Conservation (phyloP, 1,140 invertebrate genomes). For the Cotesia glomerata region DNA sequence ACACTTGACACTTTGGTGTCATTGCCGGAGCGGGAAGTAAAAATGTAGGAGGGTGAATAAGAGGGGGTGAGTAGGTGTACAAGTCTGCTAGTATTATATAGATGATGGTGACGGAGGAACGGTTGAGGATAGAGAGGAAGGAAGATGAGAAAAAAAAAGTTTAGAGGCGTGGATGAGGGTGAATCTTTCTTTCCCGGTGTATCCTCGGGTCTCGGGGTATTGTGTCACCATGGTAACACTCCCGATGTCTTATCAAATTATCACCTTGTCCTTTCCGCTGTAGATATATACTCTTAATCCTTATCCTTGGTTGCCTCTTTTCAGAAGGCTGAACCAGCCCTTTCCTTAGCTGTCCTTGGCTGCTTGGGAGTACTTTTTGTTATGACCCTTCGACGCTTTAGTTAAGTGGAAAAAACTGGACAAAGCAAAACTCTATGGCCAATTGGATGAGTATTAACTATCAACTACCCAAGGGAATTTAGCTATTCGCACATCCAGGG, state of each 20-base stretch:
- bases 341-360: background rate
- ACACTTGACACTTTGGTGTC: slow-evolving; percentile 55
- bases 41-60: background rate
- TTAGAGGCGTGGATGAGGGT: slow-evolving; percentile 40
- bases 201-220: slow-evolving; percentile 46
- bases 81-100: slow-evolving; percentile 25
- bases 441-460: slow-evolving; percentile 53
- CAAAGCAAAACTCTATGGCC: slow-evolving; percentile 53
- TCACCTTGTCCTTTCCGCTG: slow-evolving; percentile 60
- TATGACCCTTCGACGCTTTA: slow-evolving; percentile 20
- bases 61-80: slow-evolving; percentile 46
- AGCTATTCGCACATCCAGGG: slow-evolving; percentile 24
- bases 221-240: slow-evolving; percentile 61
- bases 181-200: slow-evolving; percentile 25
- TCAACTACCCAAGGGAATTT: slow-evolving; percentile 53
- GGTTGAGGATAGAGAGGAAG: slow-evolving; percentile 34
- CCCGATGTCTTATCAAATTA: slow-evolving; percentile 64
- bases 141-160: slow-evolving; percentile 33
- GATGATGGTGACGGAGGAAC: slow-evolving; percentile 25
- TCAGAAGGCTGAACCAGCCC: background rate
- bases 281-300: slow-evolving; percentile 1
- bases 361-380: background rate
- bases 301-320: background rate
- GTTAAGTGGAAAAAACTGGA: slow-evolving; percentile 40
- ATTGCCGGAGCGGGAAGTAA: slow-evolving; percentile 3